phyloP scores from a whole-genome alignment of 2,113 vertebrate genomes.

The Nanorana parkeri region DNA sequence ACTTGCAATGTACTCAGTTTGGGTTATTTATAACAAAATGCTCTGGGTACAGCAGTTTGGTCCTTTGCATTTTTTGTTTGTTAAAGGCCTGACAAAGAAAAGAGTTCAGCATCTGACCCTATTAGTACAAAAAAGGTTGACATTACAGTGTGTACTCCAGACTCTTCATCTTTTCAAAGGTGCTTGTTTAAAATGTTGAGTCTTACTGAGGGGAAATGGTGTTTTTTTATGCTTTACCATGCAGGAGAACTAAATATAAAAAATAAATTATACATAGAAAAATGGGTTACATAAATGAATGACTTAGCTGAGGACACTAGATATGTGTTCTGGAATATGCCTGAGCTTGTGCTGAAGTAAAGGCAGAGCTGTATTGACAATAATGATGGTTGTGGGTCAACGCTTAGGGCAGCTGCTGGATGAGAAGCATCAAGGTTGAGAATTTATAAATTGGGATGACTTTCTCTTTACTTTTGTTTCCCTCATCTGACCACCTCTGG shows the following conservation, averaged over 20 bases:
- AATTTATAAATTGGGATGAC: too few relatives aligned
- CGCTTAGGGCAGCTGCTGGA: too few relatives aligned
- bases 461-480: too few relatives aligned
- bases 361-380: too few relatives aligned
- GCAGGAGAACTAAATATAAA: background rate
- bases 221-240: background rate
- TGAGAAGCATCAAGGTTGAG: too few relatives aligned
- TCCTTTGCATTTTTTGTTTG: background rate
- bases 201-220: slow-evolving; percentile 2
- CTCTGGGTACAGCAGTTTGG: background rate
- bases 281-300: background rate
- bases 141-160: background rate
- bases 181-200: background rate
- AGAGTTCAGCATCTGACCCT: slow-evolving; percentile 4
- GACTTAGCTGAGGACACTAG: background rate
- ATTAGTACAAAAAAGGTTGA: slow-evolving; percentile 10
- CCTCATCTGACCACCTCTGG: too few relatives aligned
- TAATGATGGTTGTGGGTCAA: too few relatives aligned
- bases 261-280: background rate
- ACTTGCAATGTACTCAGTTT: background rate
- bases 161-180: background rate
- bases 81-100: background rate
- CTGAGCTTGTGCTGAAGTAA: too few relatives aligned
- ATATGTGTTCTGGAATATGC: too few relatives aligned
- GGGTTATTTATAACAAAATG: background rate